Percentiles rank a stretch among this genome's conserved stretches.
These are phyloP conservation scores for Ceratoteleas bidentatus DNA, from an alignment of 1,140 invertebrate species.

Conservation along the genomic window DNA sequence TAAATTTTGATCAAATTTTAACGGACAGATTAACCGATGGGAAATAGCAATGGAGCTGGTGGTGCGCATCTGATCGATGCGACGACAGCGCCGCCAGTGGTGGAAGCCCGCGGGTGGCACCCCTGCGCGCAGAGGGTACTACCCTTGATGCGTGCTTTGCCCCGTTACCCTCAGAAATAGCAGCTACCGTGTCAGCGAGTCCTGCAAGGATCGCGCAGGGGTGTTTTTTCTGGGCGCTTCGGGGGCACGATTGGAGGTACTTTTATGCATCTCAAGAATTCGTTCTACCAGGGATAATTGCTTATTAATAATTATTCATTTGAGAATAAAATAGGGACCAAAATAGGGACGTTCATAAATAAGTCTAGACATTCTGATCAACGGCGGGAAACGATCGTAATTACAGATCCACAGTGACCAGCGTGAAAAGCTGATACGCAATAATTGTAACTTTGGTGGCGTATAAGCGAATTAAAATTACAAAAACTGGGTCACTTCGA, in stretches of 20 bases:
- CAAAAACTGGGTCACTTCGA: constrained; percentile 34
- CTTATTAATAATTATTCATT: too few relatives aligned
- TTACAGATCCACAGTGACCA: too few relatives aligned
- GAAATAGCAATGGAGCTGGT: constrained; percentile 65
- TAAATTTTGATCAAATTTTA: constrained; percentile 31
- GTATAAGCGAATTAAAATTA: not conserved
- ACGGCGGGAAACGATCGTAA: too few relatives aligned
- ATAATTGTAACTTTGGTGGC: constrained; percentile 6
- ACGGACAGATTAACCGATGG: constrained; percentile 34
- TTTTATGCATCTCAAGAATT: too few relatives aligned
- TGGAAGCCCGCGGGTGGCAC: constrained; percentile 58
- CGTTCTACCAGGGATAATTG: too few relatives aligned
- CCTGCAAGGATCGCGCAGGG: constrained; percentile 41
- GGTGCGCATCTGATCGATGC: constrained; percentile 79
- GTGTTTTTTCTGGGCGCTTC: constrained; percentile 8
- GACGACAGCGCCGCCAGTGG: constrained; percentile 73
- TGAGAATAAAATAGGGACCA: too few relatives aligned
- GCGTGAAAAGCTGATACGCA: too few relatives aligned
- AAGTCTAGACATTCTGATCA: too few relatives aligned
- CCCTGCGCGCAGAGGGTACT: constrained; percentile 54
- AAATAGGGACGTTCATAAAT: too few relatives aligned
- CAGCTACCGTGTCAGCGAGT: constrained; percentile 41
- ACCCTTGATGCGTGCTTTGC: constrained; percentile 57
- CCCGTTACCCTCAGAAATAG: constrained; percentile 39
- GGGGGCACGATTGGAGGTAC: too few relatives aligned